Conservation (phyloP, 1,140 invertebrate species). For the Magallana gigas region DNA sequence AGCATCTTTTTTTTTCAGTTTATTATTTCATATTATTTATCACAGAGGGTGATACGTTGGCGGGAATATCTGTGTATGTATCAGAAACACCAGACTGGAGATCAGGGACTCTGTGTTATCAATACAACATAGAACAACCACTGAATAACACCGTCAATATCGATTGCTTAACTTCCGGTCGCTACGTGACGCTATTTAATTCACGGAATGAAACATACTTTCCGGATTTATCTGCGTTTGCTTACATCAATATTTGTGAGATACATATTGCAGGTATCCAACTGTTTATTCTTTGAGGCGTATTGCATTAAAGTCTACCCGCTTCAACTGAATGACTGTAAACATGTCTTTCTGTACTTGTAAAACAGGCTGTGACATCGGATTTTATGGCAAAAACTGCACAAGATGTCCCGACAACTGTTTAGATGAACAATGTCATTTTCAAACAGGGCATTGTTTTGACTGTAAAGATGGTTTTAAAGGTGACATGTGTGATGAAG, state of each 20-base stretch:
- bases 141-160: neutral
- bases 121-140: neutral
- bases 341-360: no score
- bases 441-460: conserved; percentile 64
- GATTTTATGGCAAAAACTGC: conserved; percentile 53
- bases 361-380: no score
- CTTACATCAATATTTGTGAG: neutral
- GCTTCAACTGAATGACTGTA: no score
- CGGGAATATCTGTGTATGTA: neutral
- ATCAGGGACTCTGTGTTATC: neutral
- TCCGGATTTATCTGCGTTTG: neutral
- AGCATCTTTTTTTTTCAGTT: no score
- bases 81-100: neutral
- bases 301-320: no score
- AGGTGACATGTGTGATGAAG: conserved; percentile 58
- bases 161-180: neutral
- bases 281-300: no score
- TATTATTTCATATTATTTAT: neutral
- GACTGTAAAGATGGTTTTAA: conserved; percentile 63
- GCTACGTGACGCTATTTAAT: neutral
- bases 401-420: conserved; percentile 56
- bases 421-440: conserved; percentile 63
- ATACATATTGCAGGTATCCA: neutral
- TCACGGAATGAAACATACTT: neutral
- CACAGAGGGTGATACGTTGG: neutral